A percentile compares a stretch with the other conserved stretches of the same genome.
phyloP scores from a whole-genome alignment of 2,113 vertebrate species.

The Suncus etruscus region DNA sequence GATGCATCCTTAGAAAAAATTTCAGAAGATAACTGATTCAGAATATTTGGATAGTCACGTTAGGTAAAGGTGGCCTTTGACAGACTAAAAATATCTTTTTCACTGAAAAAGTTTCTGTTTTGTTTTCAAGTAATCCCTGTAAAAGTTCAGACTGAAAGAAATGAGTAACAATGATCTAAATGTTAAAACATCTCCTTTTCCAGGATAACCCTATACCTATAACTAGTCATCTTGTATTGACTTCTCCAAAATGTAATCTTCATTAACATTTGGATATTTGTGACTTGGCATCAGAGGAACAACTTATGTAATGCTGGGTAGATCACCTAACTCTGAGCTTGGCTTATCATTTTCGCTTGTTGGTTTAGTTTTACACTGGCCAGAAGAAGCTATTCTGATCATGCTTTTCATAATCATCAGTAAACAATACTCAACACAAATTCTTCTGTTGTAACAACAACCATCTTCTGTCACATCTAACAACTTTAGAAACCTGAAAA shows the following conservation, averaged over 20 bases:
- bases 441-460: background rate
- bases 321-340: background rate
- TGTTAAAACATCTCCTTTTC: conserved; percentile 5
- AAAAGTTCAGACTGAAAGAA: background rate
- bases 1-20: background rate
- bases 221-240: background rate
- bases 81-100: background rate
- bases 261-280: background rate
- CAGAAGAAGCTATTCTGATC: background rate
- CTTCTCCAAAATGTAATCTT: conserved; percentile 14
- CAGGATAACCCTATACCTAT: background rate
- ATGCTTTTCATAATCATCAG: background rate
- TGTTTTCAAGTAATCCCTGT: conserved; percentile 23
- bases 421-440: background rate
- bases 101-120: background rate
- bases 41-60: background rate
- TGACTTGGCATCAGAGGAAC: background rate
- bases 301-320: background rate
- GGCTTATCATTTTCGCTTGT: background rate
- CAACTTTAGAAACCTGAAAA: background rate
- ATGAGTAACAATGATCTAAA: background rate
- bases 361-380: background rate
- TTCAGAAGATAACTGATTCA: background rate
- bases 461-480: background rate
- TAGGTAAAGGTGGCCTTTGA: background rate